Conservation (phyloP, 2,797 vertebrate species). For the Spondyliosoma cantharus region DNA sequence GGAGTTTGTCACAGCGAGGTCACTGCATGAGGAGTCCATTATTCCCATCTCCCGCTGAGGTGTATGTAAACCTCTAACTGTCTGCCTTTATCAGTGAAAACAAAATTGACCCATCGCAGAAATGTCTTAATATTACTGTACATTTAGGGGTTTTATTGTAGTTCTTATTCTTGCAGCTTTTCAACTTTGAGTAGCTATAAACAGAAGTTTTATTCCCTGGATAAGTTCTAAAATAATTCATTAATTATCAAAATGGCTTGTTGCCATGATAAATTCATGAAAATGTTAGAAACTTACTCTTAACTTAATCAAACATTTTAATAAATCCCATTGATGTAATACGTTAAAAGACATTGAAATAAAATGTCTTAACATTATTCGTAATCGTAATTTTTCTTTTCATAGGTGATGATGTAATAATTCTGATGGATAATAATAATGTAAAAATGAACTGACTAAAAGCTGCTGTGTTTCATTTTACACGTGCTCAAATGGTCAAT, state of each 20-base stretch:
- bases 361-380: too few relatives aligned
- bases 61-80: conserved; percentile 30
- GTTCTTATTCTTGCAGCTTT: not conserved
- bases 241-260: not conserved
- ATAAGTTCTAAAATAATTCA: not conserved
- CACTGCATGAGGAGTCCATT: conserved; percentile 47
- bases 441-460: too few relatives aligned
- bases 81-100: conserved; percentile 5
- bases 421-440: too few relatives aligned
- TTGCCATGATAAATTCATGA: too few relatives aligned
- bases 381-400: too few relatives aligned
- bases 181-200: not conserved
- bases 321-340: too few relatives aligned
- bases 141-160: not conserved
- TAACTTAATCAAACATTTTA: too few relatives aligned
- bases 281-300: too few relatives aligned
- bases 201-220: not conserved
- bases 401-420: too few relatives aligned
- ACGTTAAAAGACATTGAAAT: too few relatives aligned
- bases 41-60: conserved; percentile 43
- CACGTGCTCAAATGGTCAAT: too few relatives aligned
- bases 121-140: not conserved
- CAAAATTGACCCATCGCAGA: not conserved
- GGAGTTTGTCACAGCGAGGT: conserved; percentile 64
- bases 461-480: too few relatives aligned